Evolutionary conservation across 2,888 invertebrate species (phyloP).

Genomic region (Perithous albicinctus): DNA sequence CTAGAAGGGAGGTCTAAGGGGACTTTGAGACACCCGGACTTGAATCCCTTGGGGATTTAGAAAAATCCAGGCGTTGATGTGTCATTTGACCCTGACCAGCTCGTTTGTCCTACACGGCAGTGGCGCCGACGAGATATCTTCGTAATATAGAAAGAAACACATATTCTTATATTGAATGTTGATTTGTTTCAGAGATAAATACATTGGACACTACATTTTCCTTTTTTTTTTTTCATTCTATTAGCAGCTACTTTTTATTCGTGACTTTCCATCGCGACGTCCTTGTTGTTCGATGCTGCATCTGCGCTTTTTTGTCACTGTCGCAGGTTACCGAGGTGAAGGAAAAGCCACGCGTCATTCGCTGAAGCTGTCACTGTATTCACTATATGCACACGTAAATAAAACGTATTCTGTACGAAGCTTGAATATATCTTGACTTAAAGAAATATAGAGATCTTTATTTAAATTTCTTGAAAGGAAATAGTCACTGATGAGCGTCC

Average conservation of each 20-base stretch:
- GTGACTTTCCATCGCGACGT: conserved; percentile 45
- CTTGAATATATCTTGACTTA: not conserved
- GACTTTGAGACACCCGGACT: too few relatives aligned
- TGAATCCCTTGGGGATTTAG: too few relatives aligned
- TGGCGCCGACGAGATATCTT: too few relatives aligned
- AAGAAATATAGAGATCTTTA: not conserved
- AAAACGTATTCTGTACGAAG: not conserved
- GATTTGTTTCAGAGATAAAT: not conserved
- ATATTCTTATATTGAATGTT: not conserved
- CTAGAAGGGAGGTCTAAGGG: too few relatives aligned
- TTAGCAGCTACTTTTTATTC: conserved; percentile 38
- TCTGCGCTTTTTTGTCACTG: conserved; percentile 62
- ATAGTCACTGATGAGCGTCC: not conserved
- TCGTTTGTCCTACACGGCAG: too few relatives aligned
- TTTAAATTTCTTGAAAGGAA: not conserved
- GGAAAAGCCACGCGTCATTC: conserved; percentile 71
- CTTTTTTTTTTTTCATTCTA: conserved; percentile 34
- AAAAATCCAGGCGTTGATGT: too few relatives aligned
- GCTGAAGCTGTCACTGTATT: not conserved
- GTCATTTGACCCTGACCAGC: too few relatives aligned
- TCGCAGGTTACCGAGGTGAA: conserved; percentile 70
- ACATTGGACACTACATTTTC: conserved; percentile 8
- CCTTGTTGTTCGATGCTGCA: conserved; percentile 46
- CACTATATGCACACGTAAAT: conserved; percentile 24
- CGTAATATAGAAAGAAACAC: too few relatives aligned